Base-by-base conservation (phyloP, 1,140 invertebrate species). In the Olivierus martensii region DNA sequence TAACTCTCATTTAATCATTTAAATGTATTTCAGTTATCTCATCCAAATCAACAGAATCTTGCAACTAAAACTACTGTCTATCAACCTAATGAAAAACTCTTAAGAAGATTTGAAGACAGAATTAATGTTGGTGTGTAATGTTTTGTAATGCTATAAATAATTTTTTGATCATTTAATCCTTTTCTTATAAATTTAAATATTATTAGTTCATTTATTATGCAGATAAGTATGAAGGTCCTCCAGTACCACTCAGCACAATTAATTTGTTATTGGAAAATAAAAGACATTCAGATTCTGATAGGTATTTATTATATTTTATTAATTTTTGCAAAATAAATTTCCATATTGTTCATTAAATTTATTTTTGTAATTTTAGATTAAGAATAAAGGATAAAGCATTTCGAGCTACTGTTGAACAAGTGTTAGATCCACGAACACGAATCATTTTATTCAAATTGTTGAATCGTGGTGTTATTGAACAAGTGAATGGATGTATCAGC, bases 351-450 rank as follows among this genome's bases (percentile, higher is more conserved):
- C n/a, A 55, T 18, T 22, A 15, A 54, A 42, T 18, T 53, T 19
- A 7, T 17, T 7, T 53, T 58, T 53, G 19, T 39, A 47, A 61
- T 56, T 56, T 61, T 61, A 52, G 61, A 49, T 62, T 61, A 6
- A 28, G 84, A 59, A 75, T 76, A 0, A 92, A 90, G 66, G 96
- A 99, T 65, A 97, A 98, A 68, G 78, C 87, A 63, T 92, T 98
- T 42, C 38, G 61, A n/a, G 59, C 60, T 4, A 66, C 63, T 2
- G 58, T 56, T 41, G 82, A 83, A 65, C 79, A 85, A 71, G 85
- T 83, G 44, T 67, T 94, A 1, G 90, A 94, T 73, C 75, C 80
- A 34, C 73, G 74, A 22, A 93, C 89, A 0, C 75, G 82, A 46
- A 69, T 91, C 17, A 68, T 88, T 53, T 65, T 94, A 4, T 89